Base-by-base conservation (phyloP, 2,888 invertebrate species). In the Notodonta ziczac region DNA sequence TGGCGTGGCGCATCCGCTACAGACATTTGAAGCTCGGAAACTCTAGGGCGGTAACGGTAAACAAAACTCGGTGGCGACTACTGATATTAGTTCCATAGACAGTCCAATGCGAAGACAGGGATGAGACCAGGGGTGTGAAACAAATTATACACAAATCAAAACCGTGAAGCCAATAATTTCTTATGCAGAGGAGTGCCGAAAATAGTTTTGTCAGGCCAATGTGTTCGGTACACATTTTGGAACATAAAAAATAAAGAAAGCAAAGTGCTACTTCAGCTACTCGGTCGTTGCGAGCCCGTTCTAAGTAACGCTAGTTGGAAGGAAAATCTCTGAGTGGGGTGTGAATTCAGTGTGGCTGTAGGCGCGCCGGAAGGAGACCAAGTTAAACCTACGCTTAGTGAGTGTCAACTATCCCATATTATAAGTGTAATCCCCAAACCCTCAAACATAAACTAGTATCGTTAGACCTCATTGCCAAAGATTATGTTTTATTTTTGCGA, bases 401-500 rank as follows among this genome's bases (percentile, higher is more conserved):
- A 69, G 72, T 73, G 62, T 74, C 60, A 58, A 51, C 16, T 64
- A 58, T 60, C 64, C n/a, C 55, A 54, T 60, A 24, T 24, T 24
- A 42, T 66, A 65, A 53, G 59, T 61, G 66, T 59, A 63, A 61
- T 64, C 72, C 80, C 82, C 76, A 76, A 78, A 73, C 70, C 65
- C 72, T 69, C 73, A 78, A 73, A 83, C 77, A 81, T 70, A 73
- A 70, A 77, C 72, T 72, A 81, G 77, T 81, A 80, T 74, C 74
- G 79, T 84, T 83, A 83, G 71, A 78, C 70, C 73, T 76, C 66
- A 70, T 72, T 78, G 24, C 56, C 86, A 83, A 85, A 86, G 87
- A 85, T 85, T 83, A 82, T 78, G 83, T 82, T 75, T 75, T 24
- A 24, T 24, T 24, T 61, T 74, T 72, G 62, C 51, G 60, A 61